phyloP scores from a whole-genome alignment of 2,797 vertebrate species.

The Muscicapa comitata region DNA sequence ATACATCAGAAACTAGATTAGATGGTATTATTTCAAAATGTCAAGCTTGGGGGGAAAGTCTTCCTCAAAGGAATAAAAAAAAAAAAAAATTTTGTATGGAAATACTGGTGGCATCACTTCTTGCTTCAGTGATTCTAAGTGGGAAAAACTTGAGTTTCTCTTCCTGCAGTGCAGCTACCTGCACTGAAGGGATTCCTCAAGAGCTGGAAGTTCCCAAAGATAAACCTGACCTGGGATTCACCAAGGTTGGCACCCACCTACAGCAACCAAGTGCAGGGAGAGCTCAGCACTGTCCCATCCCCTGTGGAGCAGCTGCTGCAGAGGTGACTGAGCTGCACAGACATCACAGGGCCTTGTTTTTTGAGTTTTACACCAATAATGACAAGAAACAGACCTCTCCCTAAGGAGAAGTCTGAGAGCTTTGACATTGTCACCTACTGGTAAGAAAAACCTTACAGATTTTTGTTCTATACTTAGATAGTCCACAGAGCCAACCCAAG shows the following conservation, averaged over 20 bases:
- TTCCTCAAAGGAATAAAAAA: not conserved
- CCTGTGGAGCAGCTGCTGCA: not conserved
- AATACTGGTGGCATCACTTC: not conserved
- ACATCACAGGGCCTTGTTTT: accelerated
- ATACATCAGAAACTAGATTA: conserved; percentile 54
- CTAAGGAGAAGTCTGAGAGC: not conserved
- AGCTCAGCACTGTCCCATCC: not conserved
- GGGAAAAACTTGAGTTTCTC: not conserved
- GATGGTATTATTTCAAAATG: conserved; percentile 39
- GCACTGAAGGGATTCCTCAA: not conserved
- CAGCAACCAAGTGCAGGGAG: not conserved
- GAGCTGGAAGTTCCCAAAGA: not conserved
- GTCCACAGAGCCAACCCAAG: not conserved
- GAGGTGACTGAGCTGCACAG: not conserved
- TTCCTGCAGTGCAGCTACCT: not conserved
- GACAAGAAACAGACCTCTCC: not conserved
- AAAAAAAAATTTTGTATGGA: not conserved
- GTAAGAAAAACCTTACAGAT: not conserved
- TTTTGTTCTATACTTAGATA: not conserved
- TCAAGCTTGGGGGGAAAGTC: not conserved
- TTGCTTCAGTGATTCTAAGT: not conserved
- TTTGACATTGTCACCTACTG: not conserved
- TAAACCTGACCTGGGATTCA: not conserved
- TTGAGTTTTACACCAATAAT: not conserved
- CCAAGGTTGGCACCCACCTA: not conserved